These are phyloP conservation scores for Maylandia zebra DNA, from an alignment of 2,113 vertebrate genomes.

Conservation along the genomic window DNA sequence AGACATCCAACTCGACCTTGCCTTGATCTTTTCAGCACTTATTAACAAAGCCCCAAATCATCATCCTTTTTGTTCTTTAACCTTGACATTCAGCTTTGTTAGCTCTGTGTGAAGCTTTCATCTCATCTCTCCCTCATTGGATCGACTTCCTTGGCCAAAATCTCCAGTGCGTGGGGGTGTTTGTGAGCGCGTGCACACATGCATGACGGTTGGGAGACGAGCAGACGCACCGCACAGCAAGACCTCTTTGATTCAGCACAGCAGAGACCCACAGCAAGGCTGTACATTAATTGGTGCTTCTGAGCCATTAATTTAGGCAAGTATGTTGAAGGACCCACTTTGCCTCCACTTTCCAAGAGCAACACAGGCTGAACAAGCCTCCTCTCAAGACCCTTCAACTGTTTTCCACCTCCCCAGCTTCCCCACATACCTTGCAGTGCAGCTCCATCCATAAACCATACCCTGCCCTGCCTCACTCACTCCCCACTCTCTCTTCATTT, in stretches of 20 bases:
- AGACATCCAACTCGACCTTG: constrained; percentile 13
- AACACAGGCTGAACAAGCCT: constrained; percentile 22
- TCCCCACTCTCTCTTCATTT: neutral
- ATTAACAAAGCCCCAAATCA: constrained; percentile 6
- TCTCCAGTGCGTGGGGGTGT: neutral
- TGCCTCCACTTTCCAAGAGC: constrained; percentile 21
- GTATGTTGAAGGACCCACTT: constrained; percentile 45
- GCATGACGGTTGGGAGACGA: constrained; percentile 25
- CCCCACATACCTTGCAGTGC: neutral
- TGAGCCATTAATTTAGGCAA: constrained; percentile 50
- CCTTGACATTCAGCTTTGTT: constrained; percentile 50
- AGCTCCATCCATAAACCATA: neutral
- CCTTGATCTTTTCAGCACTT: neutral
- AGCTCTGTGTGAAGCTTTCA: constrained; percentile 21
- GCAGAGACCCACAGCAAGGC: constrained; percentile 39
- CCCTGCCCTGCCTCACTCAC: neutral
- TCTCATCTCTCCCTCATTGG: constrained; percentile 33
- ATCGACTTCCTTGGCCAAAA: constrained; percentile 37
- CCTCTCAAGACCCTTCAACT: constrained; percentile 11
- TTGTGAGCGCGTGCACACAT: neutral
- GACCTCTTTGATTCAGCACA: constrained; percentile 51
- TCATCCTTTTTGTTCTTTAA: constrained; percentile 47
- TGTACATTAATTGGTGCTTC: constrained; percentile 63
- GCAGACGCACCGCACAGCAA: constrained; percentile 56
- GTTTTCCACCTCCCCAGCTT: constrained; percentile 9